Conservation (phyloP, 2,113 vertebrate genomes). For the Neopipo cinnamomea region DNA sequence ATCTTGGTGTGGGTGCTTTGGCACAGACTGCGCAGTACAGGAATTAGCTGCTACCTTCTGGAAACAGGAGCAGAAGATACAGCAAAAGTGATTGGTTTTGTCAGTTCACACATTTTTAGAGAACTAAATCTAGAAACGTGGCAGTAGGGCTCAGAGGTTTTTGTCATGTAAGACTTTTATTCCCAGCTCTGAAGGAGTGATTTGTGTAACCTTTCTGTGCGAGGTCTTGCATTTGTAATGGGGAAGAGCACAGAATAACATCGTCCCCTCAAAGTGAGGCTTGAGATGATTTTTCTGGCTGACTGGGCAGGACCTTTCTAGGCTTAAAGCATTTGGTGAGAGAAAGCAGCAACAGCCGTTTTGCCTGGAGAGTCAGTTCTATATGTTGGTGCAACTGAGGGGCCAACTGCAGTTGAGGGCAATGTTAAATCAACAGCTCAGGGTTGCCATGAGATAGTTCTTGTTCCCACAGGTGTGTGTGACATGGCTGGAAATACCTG, state of each 20-base stretch:
- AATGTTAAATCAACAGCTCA: not conserved
- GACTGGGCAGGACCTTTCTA: not conserved
- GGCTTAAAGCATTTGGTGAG: not conserved
- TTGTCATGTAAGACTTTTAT: not conserved
- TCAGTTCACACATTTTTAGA: not conserved
- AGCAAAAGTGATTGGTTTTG: not conserved
- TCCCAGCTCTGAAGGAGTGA: not conserved
- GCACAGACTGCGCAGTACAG: not conserved
- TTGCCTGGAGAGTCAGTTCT: not conserved
- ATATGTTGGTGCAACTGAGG: not conserved
- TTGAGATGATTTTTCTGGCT: not conserved
- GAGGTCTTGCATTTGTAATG: not conserved
- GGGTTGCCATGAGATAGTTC: not conserved
- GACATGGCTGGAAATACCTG: not conserved
- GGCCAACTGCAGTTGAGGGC: not conserved
- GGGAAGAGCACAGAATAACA: not conserved
- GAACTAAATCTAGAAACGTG: not conserved
- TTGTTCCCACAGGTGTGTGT: not conserved
- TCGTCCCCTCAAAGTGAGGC: not conserved
- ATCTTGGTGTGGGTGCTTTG: not conserved
- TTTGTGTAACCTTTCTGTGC: not conserved
- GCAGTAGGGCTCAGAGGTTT: not conserved
- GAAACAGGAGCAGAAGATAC: not conserved
- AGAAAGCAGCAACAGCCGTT: not conserved
- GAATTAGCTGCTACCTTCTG: conserved; percentile 3